A percentile compares a stretch with the other conserved stretches of the same genome.
These are phyloP conservation scores for Tenodera sinensis DNA, from an alignment of 2,888 invertebrate species.

Conservation along the genomic window DNA sequence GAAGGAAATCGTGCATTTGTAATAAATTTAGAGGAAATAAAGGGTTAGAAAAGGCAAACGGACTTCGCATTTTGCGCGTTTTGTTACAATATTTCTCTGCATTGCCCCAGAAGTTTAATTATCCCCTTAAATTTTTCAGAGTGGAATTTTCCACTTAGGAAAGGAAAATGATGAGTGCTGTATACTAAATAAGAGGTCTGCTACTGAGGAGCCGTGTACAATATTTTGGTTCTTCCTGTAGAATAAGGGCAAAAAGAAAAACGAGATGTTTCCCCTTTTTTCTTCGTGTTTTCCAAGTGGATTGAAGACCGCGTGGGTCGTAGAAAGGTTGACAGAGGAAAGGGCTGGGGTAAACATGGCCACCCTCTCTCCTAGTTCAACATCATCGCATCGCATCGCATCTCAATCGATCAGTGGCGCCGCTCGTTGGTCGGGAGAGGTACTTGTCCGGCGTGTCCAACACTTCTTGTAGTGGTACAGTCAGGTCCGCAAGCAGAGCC, in stretches of 20 bases:
- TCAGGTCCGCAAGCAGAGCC: neutral
- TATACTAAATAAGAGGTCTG: too few species aligned
- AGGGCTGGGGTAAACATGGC: neutral
- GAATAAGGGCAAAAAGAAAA: neutral
- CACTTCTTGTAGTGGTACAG: neutral
- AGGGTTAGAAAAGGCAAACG: too few species aligned
- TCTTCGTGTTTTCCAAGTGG: neutral
- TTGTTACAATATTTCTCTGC: too few species aligned
- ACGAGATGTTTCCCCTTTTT: neutral
- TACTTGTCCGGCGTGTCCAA: neutral
- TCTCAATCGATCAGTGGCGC: neutral
- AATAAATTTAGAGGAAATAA: too few species aligned
- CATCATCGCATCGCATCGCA: neutral
- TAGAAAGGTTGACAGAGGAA: neutral
- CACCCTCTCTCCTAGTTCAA: neutral
- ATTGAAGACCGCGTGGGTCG: neutral
- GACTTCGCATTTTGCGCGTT: too few species aligned
- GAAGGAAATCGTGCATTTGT: too few species aligned
- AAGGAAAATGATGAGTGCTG: too few species aligned
- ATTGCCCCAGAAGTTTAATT: too few species aligned
- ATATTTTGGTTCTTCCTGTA: neutral
- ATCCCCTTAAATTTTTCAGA: too few species aligned
- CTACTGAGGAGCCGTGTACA: neutral
- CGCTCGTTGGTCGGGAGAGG: neutral
- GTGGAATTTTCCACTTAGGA: too few species aligned